Evolutionary conservation across 2,113 vertebrate species (phyloP), one percentile per base, ranked within the genome.

Genomic region (Gila orcuttii): DNA sequence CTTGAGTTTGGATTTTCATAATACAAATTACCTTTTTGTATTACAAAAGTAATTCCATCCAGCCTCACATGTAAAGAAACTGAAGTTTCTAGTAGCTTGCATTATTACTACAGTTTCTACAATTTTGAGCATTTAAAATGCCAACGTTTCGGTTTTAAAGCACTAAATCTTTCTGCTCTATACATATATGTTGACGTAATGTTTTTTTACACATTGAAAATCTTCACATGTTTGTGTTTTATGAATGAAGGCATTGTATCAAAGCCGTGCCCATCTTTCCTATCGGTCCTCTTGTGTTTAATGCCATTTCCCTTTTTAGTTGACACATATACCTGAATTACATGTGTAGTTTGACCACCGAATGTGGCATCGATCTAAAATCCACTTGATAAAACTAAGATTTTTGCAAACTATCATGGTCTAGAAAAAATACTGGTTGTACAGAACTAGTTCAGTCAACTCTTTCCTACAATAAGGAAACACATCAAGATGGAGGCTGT

Each of bases 271-370:
- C 31, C 68, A 77, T 78, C n/a, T 81, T 76, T 75, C 39, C 50
- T 39, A 21, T 57, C 78, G 8, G 28, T 5, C 28, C 78, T 82
- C 45, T 57, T 57, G 0, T 68, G 60, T 66, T 68, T 71, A n/a
- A 25, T 50, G 2, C 31, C 47, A 19, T 82, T 64, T 81, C 75
- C 79, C 78, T 85, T 83, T 76, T 81, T 15, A 57, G 11, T 64
- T 87, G 57, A 60, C 39, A 79, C 81, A 81, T 52, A 84, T 86
- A 91, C 90, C 90, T 91, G 88, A 91, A 87, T 78, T 71, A 71
- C 66, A 83, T 88, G 64, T 62, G 84, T 69, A 86, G 62, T 79
- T 84, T 66, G 31, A 79, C 74, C 83, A 73, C 74, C 11, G 78
- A 50, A 60, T 50, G 36, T 59, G 62, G 28, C 13, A 5, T 82